phyloP scores from a whole-genome alignment of 2,888 invertebrate species.

The Gymnocheta viridis region DNA sequence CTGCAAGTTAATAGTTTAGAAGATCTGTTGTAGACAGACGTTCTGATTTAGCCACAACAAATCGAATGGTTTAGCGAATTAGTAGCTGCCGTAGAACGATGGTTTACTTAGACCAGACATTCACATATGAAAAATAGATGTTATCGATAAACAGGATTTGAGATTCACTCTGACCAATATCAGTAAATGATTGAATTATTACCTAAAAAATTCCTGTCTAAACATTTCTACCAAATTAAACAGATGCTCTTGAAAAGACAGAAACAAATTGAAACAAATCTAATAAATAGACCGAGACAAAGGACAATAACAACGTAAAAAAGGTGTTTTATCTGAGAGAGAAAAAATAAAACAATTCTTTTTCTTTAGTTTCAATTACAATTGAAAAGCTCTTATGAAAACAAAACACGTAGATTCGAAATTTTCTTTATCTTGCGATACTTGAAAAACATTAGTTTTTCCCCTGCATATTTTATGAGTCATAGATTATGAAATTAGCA shows the following conservation, averaged over 20 bases:
- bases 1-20: too few species aligned
- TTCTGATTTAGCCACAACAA: too few species aligned
- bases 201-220: background rate
- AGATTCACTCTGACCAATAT: too few species aligned
- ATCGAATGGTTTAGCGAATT: too few species aligned
- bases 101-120: too few species aligned
- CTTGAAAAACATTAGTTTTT: conserved; percentile 23
- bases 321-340: conserved; percentile 33
- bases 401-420: conserved; percentile 69
- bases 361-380: conserved; percentile 74
- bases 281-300: conserved; percentile 76
- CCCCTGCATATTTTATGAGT: conserved; percentile 63
- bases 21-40: too few species aligned
- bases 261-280: conserved; percentile 77
- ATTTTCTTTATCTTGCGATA: conserved; percentile 40
- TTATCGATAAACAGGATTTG: too few species aligned
- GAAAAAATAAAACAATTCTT: conserved; percentile 64
- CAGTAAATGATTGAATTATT: conserved; percentile 2
- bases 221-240: conserved; percentile 66
- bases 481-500: conserved; percentile 78
- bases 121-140: too few species aligned
- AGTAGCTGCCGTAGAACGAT: too few species aligned
- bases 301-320: conserved; percentile 51
- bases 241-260: conserved; percentile 51
- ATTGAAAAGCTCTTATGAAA: conserved; percentile 74